Evolutionary conservation across 2,888 invertebrate genomes (phyloP).

Genomic region (Arenicola marina): DNA sequence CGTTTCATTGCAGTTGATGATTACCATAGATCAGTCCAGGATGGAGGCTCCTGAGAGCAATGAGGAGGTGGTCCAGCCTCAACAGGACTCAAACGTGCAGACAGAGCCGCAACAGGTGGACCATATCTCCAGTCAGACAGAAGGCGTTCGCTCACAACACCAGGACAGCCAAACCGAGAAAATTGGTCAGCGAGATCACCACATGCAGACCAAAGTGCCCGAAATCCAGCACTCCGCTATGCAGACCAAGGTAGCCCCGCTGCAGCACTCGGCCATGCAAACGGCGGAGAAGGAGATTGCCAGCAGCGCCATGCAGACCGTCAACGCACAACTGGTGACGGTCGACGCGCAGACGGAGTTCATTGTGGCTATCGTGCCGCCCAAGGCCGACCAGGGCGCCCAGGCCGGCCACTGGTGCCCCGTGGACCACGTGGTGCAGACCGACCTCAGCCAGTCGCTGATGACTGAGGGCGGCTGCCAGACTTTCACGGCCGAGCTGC

Average conservation of each 20-base stretch:
- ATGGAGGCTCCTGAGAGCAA: no score
- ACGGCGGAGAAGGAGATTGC: not conserved
- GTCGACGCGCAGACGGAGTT: conserved; percentile 3
- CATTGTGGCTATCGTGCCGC: not conserved
- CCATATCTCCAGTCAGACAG: no score
- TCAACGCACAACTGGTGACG: not conserved
- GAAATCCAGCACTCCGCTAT: conserved; percentile 2
- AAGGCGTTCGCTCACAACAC: not conserved
- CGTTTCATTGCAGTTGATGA: no score
- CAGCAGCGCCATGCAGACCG: conserved; percentile 5
- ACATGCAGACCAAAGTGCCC: not conserved
- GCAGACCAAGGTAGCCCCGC: not conserved
- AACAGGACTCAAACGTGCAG: no score
- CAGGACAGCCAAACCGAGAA: conserved; percentile 1
- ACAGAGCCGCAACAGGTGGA: no score
- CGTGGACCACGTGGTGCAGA: not conserved
- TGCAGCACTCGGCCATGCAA: not conserved
- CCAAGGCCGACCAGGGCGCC: not conserved
- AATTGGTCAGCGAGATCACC: not conserved
- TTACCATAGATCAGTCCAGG: no score
- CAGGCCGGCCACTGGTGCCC: not conserved
- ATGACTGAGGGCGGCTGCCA: conserved; percentile 1
- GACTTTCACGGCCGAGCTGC: no score
- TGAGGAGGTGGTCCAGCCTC: no score
- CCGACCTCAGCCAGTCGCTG: conserved; percentile 2